Base-by-base conservation (phyloP, 1,140 invertebrate genomes). In the Trachelipus rathkii region DNA sequence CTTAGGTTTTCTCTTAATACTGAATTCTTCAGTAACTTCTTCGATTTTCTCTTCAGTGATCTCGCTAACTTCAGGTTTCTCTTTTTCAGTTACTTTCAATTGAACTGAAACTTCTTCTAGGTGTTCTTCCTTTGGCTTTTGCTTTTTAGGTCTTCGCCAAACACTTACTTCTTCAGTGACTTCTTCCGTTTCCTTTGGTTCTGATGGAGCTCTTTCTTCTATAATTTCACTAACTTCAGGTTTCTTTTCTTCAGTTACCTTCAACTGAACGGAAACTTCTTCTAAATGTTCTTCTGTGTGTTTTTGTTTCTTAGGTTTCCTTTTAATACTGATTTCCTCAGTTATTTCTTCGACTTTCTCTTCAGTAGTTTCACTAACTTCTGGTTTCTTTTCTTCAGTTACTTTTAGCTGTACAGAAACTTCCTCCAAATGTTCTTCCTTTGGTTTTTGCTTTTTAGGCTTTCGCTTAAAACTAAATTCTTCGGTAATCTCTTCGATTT, bases 271-370 rank as follows among this genome's bases (percentile, higher is more conserved):
- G 21, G 46, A 44, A 44, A 66, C 69, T 4, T 60, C 69, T 13
- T 60, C 77, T 19, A 13, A 3, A 9, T 76, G 21, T 44, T 79
- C 77, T 19, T 74, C 71, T n/a, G 44, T 23, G 19, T 75, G 13
- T 44, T 79, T n/a, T 8, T 10, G 23, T 66, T 74, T n/a, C 21
- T 79, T 79, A 19, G 43, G 44, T 23, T 73, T 79, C 43, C 24
- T 76, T 69, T 80, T 80, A n/a, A 73, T 69, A 19, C n/a, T 73
- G 4, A 77, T 71, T 73, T 81, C 71, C 10, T 80, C 19, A 73
- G 45, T 46, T 7, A 74, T 24, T 19, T 77, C 77, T 33, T 79
- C 78, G 13, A 70, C 73, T 24, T 74, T 66, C 13, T 76, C 73
- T 71, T 71, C 50, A 0, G 19, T 33, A 0, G 19, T 33, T 71